phyloP scores from a whole-genome alignment of 2,888 invertebrate species.

The Apamea monoglypha region DNA sequence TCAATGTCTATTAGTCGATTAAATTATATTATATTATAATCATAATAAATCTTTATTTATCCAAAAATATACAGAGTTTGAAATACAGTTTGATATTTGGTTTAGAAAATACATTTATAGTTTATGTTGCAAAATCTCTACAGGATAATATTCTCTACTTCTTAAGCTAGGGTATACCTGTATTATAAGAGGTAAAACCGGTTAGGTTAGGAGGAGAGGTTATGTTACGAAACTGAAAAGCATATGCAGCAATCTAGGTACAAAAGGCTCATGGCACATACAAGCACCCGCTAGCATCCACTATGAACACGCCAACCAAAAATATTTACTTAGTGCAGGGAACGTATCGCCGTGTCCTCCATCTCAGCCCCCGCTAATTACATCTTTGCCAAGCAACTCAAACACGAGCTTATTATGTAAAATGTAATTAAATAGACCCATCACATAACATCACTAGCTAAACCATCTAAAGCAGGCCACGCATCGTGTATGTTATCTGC shows the following conservation, averaged over 20 bases:
- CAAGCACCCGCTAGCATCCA: background rate
- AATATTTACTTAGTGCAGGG: slow-evolving; percentile 31
- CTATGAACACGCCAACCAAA: background rate
- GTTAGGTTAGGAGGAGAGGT: too few species aligned
- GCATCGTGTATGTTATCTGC: slow-evolving; percentile 42
- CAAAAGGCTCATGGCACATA: background rate
- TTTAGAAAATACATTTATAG: too few species aligned
- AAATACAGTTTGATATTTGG: too few species aligned
- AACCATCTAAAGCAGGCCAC: slow-evolving; percentile 32
- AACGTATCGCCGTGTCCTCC: background rate
- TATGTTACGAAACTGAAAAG: background rate
- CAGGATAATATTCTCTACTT: too few species aligned
- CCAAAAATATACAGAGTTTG: too few species aligned
- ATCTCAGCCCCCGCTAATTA: slow-evolving; percentile 18
- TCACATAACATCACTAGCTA: slow-evolving; percentile 13
- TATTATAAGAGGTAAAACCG: too few species aligned
- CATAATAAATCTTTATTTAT: too few species aligned
- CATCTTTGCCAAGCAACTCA: slow-evolving; percentile 14
- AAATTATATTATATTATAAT: background rate
- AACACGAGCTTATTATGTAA: slow-evolving; percentile 29
- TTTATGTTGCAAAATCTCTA: too few species aligned
- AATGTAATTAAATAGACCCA: slow-evolving; percentile 47
- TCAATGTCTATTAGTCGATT: background rate
- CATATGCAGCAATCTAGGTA: background rate
- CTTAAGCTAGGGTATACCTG: too few species aligned